These are phyloP conservation scores for Jacana jacana DNA, from an alignment of 2,113 vertebrate genomes.

Conservation along the genomic window DNA sequence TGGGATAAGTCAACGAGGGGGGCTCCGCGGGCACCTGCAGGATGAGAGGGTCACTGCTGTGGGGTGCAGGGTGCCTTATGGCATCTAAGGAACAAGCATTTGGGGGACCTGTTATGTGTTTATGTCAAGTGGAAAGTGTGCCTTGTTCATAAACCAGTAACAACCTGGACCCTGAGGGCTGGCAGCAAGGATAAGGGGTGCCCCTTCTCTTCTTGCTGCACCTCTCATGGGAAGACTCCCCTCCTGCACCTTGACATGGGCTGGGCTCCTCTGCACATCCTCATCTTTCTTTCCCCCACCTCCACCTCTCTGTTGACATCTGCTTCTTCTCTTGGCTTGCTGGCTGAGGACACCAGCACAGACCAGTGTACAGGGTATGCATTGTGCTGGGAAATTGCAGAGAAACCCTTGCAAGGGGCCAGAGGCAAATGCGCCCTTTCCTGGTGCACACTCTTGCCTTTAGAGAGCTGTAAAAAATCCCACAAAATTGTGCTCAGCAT, in stretches of 20 bases:
- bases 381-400: background rate
- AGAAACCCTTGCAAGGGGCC: no score
- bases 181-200: background rate
- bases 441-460: background rate
- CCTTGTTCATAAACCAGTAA: background rate
- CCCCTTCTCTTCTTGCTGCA: background rate
- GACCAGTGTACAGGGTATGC: background rate
- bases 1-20: background rate
- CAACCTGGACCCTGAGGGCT: background rate
- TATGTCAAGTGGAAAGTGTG: background rate
- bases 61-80: background rate
- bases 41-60: background rate
- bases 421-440: background rate
- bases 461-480: background rate
- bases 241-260: rapidly evolving
- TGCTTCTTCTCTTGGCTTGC: background rate
- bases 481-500: background rate
- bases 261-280: background rate
- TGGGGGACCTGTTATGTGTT: background rate
- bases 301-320: background rate
- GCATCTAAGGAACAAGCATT: background rate
- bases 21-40: background rate
- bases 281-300: background rate
- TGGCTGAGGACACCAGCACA: background rate
- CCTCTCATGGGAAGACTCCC: background rate